A percentile compares a stretch with the other conserved stretches of the same genome.
Conservation (phyloP, 2,113 vertebrate genomes). For the Xenopus tropicalis region UCB_Xtro_10.0 CM004443.2:68576001-68576500, state of each 20-base stretch:
- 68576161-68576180: conserved; percentile 81
- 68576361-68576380: conserved; percentile 51
- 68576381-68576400: conserved; percentile 24
- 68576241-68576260: conserved; percentile 80
- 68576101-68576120: conserved; percentile 50
- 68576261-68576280: conserved; percentile 64
- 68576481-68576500: too few species aligned
- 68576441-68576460: too few species aligned
- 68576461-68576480: too few species aligned
- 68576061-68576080: too few species aligned
- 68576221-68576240: conserved; percentile 74
- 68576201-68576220: conserved; percentile 86
- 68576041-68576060: too few species aligned
- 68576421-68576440: conserved; percentile 44
- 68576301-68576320: conserved; percentile 76
- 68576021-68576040: too few species aligned
- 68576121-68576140: conserved; percentile 95
- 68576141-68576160: conserved; percentile 69
- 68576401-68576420: conserved; percentile 50
- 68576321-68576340: conserved; percentile 75
- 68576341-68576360: conserved; percentile 88
- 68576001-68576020: too few species aligned
- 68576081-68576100: neutral
- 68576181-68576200: conserved; percentile 72
- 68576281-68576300: conserved; percentile 69